Conservation (phyloP, 2,888 invertebrate species). For the Muscina levida region DNA sequence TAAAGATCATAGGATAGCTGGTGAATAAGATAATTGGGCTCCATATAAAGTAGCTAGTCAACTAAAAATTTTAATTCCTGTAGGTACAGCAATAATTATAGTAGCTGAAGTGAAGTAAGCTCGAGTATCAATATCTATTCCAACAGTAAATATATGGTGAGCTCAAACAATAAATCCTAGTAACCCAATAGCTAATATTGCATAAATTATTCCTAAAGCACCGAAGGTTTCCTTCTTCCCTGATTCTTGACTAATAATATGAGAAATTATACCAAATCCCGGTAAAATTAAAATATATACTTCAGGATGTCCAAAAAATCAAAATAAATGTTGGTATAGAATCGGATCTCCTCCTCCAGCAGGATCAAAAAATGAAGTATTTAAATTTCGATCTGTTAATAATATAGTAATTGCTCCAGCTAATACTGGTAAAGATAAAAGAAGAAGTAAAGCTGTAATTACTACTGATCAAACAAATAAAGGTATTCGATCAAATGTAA, state of each 20-base stretch:
- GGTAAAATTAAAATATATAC: slow-evolving; percentile 93
- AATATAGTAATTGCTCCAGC: slow-evolving; percentile 83
- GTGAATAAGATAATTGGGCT: slow-evolving; percentile 82
- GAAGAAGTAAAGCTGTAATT: slow-evolving; percentile 84
- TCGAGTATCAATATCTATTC: slow-evolving; percentile 91
- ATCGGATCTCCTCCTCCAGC: slow-evolving; percentile 90
- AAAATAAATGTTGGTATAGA: slow-evolving; percentile 91
- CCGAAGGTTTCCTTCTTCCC: slow-evolving; percentile 89
- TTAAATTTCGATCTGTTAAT: slow-evolving; percentile 89
- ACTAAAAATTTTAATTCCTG: slow-evolving; percentile 91
- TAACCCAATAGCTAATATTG: slow-evolving; percentile 90
- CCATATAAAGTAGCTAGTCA: slow-evolving; percentile 87
- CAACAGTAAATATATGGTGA: slow-evolving; percentile 92
- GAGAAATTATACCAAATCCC: slow-evolving; percentile 90
- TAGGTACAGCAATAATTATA: slow-evolving; percentile 92
- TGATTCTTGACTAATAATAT: slow-evolving; percentile 88
- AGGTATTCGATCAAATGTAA: slow-evolving; percentile 84
- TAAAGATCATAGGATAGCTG: slow-evolving; percentile 81
- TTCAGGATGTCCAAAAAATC: slow-evolving; percentile 94
- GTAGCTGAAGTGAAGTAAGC: slow-evolving; percentile 92
- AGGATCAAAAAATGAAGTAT: slow-evolving; percentile 91
- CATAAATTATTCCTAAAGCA: slow-evolving; percentile 85
- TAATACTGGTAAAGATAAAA: slow-evolving; percentile 87
- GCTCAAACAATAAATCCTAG: slow-evolving; percentile 92
- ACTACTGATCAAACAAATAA: slow-evolving; percentile 88